Base-by-base conservation (phyloP, 2,888 invertebrate genomes). In the Orthonychiurus folsomi region DNA sequence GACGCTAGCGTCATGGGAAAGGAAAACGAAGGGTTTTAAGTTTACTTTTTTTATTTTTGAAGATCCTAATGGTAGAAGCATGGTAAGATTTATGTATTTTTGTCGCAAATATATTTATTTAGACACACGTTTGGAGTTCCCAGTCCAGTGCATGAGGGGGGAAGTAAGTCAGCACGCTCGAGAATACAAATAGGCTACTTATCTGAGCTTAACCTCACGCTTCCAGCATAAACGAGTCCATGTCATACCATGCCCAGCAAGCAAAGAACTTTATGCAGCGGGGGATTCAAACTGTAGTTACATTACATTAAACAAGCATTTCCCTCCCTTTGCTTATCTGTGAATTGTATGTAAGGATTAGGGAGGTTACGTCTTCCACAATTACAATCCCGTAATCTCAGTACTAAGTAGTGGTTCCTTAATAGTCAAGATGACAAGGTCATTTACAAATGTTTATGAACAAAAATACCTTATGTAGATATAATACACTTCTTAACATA, bases 141-240 rank as follows among this genome's bases (percentile, higher is more conserved):
- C 52, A 5, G n/a, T n/a, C n/a, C 52, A 12, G 52, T 5, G 27
- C 18, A 20, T 15, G 5, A 20, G 25, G 2, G 55, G 25, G 24
- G 25, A 5, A 23, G 55, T 21, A 5, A 2, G 5, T 27, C 12
- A 56, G 9, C 52, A 20, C 23, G 52, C 56, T 20, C 20, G 37
- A 21, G 37, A 56, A 56, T 56, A 28, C 56, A 56, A 56, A 37
- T 56, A 28, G 56, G 56, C 18, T 56, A 56, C 37, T 56, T 56
- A 28, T 21, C 21, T 24, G 37, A 15, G 37, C 37, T 37, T 37
- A 37, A 37, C 37, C 37, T 37, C 37, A 37, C 37, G 37, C 37
- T 37, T 37, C 37, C 37, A 37, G 37, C 37, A 37, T 37, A 37
- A 37, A 37, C 37, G 15, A 37, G 37, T 15, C 37, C 37, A 37